Evolutionary conservation across 2,113 vertebrate genomes (phyloP).

Genomic region (Nymphicus hollandicus): DNA sequence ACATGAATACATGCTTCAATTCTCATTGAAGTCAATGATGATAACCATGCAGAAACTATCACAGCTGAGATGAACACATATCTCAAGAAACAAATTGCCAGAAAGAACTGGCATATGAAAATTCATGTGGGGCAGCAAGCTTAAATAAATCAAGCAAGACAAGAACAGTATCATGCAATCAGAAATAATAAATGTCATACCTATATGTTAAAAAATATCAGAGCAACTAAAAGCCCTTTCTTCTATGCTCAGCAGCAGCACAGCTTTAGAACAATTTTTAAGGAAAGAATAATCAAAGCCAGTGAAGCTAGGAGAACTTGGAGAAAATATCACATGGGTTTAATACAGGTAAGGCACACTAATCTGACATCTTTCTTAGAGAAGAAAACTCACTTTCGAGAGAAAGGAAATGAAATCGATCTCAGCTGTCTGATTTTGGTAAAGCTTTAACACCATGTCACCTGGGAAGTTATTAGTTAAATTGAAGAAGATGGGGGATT

Average conservation of each 20-base stretch:
- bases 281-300: not conserved
- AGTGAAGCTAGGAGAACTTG: not conserved
- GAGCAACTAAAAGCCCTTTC: not conserved
- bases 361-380: not conserved
- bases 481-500: slow-evolving; percentile 23
- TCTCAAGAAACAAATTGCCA: not conserved
- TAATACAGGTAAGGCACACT: not conserved
- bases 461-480: slow-evolving; percentile 44
- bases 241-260: not conserved
- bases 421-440: slow-evolving; percentile 4
- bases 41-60: not conserved
- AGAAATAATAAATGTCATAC: not conserved
- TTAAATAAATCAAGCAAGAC: not conserved
- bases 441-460: not conserved
- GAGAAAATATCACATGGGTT: not conserved
- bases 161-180: not conserved
- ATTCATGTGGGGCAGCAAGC: not conserved
- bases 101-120: not conserved
- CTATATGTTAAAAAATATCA: not conserved
- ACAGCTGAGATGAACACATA: not conserved
- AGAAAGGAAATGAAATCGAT: slow-evolving; percentile 15
- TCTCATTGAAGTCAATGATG: not conserved
- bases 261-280: not conserved
- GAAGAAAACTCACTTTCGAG: not conserved
- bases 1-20: accelerated